phyloP scores from a whole-genome alignment of 2,888 invertebrate genomes.

The Incurvaria masculella region DNA sequence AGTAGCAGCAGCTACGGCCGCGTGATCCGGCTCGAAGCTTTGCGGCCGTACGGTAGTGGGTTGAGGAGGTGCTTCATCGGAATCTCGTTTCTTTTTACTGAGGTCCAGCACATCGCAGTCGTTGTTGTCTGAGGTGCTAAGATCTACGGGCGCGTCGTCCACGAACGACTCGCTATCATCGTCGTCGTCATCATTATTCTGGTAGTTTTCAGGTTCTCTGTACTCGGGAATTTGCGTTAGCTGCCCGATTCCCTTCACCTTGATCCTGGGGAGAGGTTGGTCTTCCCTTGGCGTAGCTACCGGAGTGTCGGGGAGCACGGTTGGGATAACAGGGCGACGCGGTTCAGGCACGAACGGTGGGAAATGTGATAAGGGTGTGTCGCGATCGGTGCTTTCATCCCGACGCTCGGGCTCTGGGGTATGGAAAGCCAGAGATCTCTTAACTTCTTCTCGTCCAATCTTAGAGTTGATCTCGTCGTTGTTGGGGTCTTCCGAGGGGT shows the following conservation, averaged over 20 bases:
- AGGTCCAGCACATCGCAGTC: conserved; percentile 73
- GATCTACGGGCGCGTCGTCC: conserved; percentile 58
- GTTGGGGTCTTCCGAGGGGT: conserved; percentile 81
- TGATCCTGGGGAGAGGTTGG: conserved; percentile 45
- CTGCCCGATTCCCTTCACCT: conserved; percentile 62
- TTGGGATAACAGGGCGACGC: conserved; percentile 35
- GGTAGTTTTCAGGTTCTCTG: conserved; percentile 32
- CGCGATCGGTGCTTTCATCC: conserved; percentile 36
- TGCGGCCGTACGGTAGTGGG: conserved; percentile 38
- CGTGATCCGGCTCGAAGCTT: conserved; percentile 37
- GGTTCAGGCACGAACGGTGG: conserved; percentile 44
- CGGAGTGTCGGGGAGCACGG: conserved; percentile 36
- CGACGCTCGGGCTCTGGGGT: conserved; percentile 50
- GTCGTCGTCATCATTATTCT: conserved; percentile 40
- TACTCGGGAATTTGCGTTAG: conserved; percentile 56
- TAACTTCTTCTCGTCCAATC: conserved; percentile 51
- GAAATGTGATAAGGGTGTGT: conserved; percentile 44
- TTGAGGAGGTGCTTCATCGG: conserved; percentile 34
- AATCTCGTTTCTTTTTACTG: conserved; percentile 67
- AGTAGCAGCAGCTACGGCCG: conserved; percentile 36
- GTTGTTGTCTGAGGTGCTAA: conserved; percentile 59
- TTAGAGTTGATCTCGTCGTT: conserved; percentile 67
- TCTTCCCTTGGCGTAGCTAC: conserved; percentile 39
- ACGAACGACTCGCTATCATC: conserved; percentile 26
- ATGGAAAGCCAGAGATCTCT: conserved; percentile 53